Base-by-base conservation (phyloP, 2,888 invertebrate genomes). In the Baronia brevicornis region DNA sequence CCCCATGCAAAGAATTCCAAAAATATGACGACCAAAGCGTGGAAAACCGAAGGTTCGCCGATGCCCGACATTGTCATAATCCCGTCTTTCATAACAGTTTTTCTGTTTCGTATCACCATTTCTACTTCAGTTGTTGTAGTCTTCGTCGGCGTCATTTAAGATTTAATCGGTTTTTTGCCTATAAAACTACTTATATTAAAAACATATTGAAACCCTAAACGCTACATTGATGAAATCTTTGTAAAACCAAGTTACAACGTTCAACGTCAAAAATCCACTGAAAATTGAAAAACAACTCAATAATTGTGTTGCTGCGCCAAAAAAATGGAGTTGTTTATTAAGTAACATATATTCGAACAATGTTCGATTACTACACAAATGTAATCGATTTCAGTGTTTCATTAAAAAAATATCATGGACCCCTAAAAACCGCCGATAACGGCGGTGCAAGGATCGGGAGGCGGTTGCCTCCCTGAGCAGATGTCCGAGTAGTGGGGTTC, bases 1-100 rank as follows among this genome's bases (percentile, higher is more conserved):
- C 99, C 99, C 98, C 99, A 99, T 50, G 98, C 97, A 86, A 99
- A 99, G 86, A 98, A 99, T 86, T 99, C 99, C 80, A 99, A 87
- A 87, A 99, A 99, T 84, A 99, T 99, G 63, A 99, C 97, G 68
- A 99, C 93, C 72, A 99, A 86, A 43, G 99, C 99, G 90, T 99
- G 99, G 84, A 96, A 97, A 44, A 99, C 93, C 69, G 96, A 96
- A 44, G 99, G 97, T 74, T 94, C 93, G 47, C 96, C 96, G 67
- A 96, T 92, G 52, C 95, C 95, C 56, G 87, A 87, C 89, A 92
- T 91, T 82, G 93, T 93, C 84, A 94, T 92, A 64, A 94, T 91
- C 70, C 92, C 93, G 88, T 94, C 93, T 87, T 93, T 94, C 80
- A 91, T 89, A 73, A 93, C 91, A 72, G 91, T 89, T 86, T 93